A percentile compares a stretch with the other conserved stretches of the same genome.
Conservation (phyloP, 2,888 invertebrate species). For the Machimus rusticus region DNA sequence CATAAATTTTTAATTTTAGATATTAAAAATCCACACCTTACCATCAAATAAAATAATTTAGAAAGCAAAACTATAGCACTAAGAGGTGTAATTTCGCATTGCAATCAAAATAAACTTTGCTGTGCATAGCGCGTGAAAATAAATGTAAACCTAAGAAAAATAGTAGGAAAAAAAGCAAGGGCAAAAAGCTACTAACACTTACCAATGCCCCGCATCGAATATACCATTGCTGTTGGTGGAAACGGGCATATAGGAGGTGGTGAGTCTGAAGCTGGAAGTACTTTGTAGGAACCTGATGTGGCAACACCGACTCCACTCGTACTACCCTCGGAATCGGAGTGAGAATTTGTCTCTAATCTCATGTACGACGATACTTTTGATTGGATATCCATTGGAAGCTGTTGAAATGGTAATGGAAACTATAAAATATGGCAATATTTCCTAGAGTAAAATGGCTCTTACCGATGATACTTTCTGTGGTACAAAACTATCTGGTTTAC, state of each 20-base stretch:
- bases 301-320: slow-evolving; percentile 61
- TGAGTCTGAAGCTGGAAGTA: slow-evolving; percentile 63
- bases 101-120: background rate
- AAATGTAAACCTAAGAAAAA: slow-evolving; percentile 45
- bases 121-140: slow-evolving; percentile 34
- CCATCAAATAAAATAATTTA: background rate
- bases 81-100: background rate
- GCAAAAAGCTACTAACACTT: slow-evolving; percentile 61
- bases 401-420: background rate
- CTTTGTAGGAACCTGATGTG: slow-evolving; percentile 62
- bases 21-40: slow-evolving; percentile 13
- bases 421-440: background rate
- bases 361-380: slow-evolving; percentile 82
- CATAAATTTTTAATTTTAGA: background rate
- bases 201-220: slow-evolving; percentile 66
- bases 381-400: slow-evolving; percentile 92
- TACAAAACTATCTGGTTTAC: slow-evolving; percentile 93
- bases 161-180: slow-evolving; percentile 52
- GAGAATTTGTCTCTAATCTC: slow-evolving; percentile 62
- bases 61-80: slow-evolving; percentile 1
- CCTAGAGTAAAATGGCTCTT: slow-evolving; percentile 59
- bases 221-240: slow-evolving; percentile 86
- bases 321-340: slow-evolving; percentile 63
- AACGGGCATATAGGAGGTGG: slow-evolving; percentile 67
- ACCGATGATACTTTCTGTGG: slow-evolving; percentile 90